Conservation (phyloP, 2,797 vertebrate species). For the Clarias fuscus region DNA sequence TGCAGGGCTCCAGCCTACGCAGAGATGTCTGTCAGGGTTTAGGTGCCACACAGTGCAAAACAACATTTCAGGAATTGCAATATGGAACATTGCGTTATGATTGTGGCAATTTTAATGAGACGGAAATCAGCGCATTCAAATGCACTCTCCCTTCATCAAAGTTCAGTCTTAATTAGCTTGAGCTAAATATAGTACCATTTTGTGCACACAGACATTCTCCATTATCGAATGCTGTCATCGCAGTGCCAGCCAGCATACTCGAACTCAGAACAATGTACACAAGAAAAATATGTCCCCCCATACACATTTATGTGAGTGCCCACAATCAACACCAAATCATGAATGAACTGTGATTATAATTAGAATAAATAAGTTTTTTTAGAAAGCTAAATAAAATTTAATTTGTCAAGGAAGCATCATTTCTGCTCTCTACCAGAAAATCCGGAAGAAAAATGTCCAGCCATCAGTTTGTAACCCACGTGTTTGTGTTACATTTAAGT, state of each 20-base stretch:
- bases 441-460: no score
- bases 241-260: not conserved
- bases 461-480: no score
- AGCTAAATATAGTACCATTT: not conserved
- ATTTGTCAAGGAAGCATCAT: no score
- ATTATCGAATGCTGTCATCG: not conserved
- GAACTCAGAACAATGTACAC: not conserved
- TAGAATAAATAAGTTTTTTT: no score
- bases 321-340: no score
- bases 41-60: constrained; percentile 8
- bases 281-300: not conserved
- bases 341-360: no score
- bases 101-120: constrained; percentile 9
- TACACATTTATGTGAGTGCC: not conserved
- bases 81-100: not conserved
- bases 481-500: no score
- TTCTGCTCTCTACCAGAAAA: no score
- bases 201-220: not conserved
- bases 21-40: constrained; percentile 5
- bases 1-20: constrained; percentile 3
- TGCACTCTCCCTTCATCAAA: not conserved
- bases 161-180: not conserved
- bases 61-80: constrained; percentile 7
- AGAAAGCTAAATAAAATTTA: no score
- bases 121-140: not conserved